Evolutionary conservation across 2,797 vertebrate genomes (phyloP).

Genomic region (Erethizon dorsatum): DNA sequence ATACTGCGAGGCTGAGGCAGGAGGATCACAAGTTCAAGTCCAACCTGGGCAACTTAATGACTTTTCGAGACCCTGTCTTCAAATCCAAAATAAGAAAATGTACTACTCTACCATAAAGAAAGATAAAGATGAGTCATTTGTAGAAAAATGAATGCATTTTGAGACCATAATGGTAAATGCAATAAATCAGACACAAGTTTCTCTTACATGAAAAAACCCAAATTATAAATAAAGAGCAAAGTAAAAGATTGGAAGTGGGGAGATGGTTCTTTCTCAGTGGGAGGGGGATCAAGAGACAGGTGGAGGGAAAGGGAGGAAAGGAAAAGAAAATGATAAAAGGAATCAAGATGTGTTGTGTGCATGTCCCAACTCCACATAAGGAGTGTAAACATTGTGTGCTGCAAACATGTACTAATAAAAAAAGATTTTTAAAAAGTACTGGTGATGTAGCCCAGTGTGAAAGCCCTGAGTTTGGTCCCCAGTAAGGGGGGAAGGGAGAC

Average conservation of each 20-base stretch:
- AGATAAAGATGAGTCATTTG: not conserved
- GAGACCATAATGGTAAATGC: not conserved
- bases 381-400: not conserved
- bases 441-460: not conserved
- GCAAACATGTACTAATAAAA: not conserved
- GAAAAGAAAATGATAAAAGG: not conserved
- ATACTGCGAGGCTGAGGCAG: not conserved
- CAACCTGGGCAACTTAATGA: not conserved
- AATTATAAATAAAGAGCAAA: not conserved
- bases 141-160: not conserved
- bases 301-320: not conserved
- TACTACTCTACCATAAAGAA: not conserved
- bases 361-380: not conserved
- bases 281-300: not conserved
- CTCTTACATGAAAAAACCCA: not conserved
- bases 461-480: not conserved
- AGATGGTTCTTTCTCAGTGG: not conserved
- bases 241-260: not conserved
- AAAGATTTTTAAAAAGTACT: not conserved
- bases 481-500: not conserved
- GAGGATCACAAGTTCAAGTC: not conserved
- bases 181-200: not conserved
- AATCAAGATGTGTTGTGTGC: not conserved
- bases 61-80: not conserved
- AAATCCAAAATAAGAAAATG: not conserved